phyloP scores from a whole-genome alignment of 2,113 vertebrate genomes.

The Leucoraja erinaceus region DNA sequence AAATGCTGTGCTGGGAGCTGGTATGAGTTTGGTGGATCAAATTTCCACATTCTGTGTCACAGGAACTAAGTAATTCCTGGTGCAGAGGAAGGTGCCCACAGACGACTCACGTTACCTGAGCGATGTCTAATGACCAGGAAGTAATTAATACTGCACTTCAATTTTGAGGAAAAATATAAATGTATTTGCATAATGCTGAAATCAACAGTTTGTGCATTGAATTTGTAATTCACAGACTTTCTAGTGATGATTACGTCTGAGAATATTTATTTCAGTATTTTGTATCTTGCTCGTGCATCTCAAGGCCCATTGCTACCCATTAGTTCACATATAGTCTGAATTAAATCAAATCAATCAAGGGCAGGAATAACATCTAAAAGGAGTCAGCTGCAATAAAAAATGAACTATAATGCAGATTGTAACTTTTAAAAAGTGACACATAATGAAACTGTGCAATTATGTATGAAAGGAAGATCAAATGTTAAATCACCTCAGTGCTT shows the following conservation, averaged over 20 bases:
- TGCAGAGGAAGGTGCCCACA: too few species aligned
- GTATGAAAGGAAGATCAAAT: neutral
- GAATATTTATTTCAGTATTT: neutral
- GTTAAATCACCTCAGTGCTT: neutral
- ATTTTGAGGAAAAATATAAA: too few species aligned
- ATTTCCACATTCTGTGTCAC: too few species aligned
- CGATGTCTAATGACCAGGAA: too few species aligned
- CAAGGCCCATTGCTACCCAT: neutral
- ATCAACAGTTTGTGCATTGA: too few species aligned
- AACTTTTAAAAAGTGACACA: neutral
- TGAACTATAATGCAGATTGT: neutral
- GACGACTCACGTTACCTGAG: too few species aligned
- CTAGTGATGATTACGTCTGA: neutral
- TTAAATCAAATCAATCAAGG: neutral
- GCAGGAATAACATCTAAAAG: neutral
- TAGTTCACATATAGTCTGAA: neutral
- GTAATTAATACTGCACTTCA: too few species aligned
- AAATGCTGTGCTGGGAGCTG: too few species aligned
- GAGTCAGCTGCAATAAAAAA: neutral
- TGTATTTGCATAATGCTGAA: too few species aligned
- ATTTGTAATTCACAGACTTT: neutral
- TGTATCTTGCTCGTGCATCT: neutral
- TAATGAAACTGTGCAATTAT: neutral
- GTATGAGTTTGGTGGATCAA: too few species aligned
- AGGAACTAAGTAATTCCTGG: too few species aligned